Evolutionary conservation across 1,140 invertebrate species (phyloP), one percentile per base, ranked within the genome.

Genomic region (Macrotrachela quadricornifera): DNA sequence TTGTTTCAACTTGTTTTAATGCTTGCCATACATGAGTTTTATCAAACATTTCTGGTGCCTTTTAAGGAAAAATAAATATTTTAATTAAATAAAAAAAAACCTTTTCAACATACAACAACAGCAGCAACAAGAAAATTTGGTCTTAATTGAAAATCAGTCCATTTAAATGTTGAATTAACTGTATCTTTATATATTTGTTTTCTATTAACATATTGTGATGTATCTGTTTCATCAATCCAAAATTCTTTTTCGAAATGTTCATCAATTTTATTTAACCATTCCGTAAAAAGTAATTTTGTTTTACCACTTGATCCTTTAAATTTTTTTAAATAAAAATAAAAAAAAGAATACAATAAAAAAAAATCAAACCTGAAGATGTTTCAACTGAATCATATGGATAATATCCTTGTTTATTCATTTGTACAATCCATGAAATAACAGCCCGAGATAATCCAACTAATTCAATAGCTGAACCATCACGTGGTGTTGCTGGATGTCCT

Each of bases 401-500:
- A 36, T 75, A 64, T 42, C 77, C 78, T 54, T 76, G 66, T 13
- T 56, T 50, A 60, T 81, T 71, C 49, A 84, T 65, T 45, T 76
- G 68, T 18, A 59, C 74, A 50, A 96, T 71, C 75, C 84, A 92
- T 10, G 71, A 70, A 0, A 90, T 62, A 2, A 77, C 75, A 15
- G 79, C 77, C 59, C 84, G 79, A 56, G 79, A 79, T 2, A 95
- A 71, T 21, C 83, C 90, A 38, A 94, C 77, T 15, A 99, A 72
- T 72, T 99, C 92, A 17, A 97, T 77, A 16, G 92, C 88, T 44
- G 83, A 84, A 39, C 92, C 92, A 74, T 96, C 87, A 55, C 92
- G 77, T 55, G 45, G 40, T 39, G 52, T 49, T 14, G 47, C 52
- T 16, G 56, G 46, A 41, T 11, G 40, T n/a, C 46, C 52, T 38